Evolutionary conservation across 2,113 vertebrate genomes (phyloP).

Genomic region (Nanorana parkeri): DNA sequence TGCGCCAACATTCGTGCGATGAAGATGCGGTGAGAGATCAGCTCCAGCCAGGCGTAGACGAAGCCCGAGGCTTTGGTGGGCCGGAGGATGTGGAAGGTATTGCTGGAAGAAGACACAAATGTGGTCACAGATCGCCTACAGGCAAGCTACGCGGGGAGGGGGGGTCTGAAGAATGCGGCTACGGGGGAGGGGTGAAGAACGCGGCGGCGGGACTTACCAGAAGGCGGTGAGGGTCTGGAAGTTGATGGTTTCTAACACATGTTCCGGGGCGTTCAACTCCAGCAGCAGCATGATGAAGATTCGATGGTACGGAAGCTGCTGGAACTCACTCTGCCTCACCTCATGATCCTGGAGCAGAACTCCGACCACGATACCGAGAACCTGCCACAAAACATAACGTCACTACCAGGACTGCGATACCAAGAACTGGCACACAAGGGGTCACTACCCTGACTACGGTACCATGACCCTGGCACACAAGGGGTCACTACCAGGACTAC

Average conservation of each 20-base stretch:
- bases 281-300: conserved; percentile 98
- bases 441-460: no score
- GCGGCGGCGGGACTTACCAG: conserved; percentile 77
- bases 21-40: conserved; percentile 99
- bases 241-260: conserved; percentile 98
- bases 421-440: no score
- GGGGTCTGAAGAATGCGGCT: no score
- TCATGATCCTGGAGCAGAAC: conserved; percentile 98
- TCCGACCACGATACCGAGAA: conserved; percentile 96
- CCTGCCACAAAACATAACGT: conserved; percentile 68
- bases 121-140: background rate
- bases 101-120: conserved; percentile 78
- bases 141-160: no score
- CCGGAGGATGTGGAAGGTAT: conserved; percentile 98
- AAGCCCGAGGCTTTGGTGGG: conserved; percentile 98
- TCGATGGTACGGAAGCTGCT: conserved; percentile 96
- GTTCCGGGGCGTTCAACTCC: conserved; percentile 97
- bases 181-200: no score
- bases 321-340: conserved; percentile 96
- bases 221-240: conserved; percentile 99
- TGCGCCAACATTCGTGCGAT: conserved; percentile 98
- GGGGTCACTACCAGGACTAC: conserved; percentile 84
- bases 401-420: background rate
- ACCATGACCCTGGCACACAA: no score
- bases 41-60: conserved; percentile 97